Evolutionary conservation across 2,797 vertebrate species (phyloP).

Genomic region (Atherinosoma microstoma): DNA sequence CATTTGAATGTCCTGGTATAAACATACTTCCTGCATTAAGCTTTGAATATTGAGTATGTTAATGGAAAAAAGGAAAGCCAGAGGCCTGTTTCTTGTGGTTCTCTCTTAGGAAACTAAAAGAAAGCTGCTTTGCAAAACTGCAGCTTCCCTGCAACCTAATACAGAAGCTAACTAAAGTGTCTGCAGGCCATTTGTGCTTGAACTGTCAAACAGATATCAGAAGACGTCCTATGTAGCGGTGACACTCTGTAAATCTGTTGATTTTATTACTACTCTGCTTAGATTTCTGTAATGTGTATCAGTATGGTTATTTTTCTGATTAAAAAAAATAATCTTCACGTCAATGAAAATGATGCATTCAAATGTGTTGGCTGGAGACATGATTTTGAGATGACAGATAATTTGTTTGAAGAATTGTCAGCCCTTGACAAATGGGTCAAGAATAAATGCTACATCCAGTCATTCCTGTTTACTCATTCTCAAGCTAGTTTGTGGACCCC

Average conservation of each 20-base stretch:
- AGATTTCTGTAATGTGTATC: background rate
- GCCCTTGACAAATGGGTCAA: conserved; percentile 36
- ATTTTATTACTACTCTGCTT: conserved; percentile 5
- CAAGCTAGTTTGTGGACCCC: conserved; percentile 34
- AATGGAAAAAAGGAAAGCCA: conserved; percentile 21
- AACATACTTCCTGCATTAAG: conserved; percentile 21
- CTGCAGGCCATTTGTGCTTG: background rate
- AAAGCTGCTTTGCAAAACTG: background rate
- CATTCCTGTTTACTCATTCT: conserved; percentile 34
- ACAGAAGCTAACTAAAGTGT: background rate
- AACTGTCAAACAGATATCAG: background rate
- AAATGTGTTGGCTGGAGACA: background rate
- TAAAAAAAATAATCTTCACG: background rate
- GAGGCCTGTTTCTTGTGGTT: background rate
- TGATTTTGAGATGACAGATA: background rate
- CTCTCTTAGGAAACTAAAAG: background rate
- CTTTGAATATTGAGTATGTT: conserved; percentile 23
- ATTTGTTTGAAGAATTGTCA: background rate
- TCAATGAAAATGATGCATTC: background rate
- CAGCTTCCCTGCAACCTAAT: background rate
- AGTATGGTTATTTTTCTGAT: background rate
- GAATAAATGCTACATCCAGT: conserved; percentile 1
- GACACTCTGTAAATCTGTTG: background rate
- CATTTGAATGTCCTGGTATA: conserved; percentile 43
- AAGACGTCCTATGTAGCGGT: background rate